Base-by-base conservation (phyloP, 2,888 invertebrate genomes). In the Sialis fuliginosa region DNA sequence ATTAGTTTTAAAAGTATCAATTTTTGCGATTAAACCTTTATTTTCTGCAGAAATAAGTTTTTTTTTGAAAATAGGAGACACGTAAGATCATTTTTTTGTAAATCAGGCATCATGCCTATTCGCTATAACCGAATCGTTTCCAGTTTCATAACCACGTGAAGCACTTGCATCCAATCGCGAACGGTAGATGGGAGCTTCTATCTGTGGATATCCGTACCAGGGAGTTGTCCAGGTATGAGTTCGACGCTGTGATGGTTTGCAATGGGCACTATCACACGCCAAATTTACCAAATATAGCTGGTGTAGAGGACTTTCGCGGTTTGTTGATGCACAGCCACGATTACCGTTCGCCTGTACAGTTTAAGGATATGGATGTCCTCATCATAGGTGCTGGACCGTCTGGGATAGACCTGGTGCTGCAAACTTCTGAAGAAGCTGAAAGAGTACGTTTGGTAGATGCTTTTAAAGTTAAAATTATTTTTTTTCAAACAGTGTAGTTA, bases 261-360 rank as follows among this genome's bases (percentile, higher is more conserved):
- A 66, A 65, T 48, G 66, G 67, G 2, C 75, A 74, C 57, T 75
- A 72, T 53, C 66, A 68, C 39, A 61, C 66, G 12, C 73, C 74
- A 0, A 56, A 60, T 35, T 46, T 63, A 6, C 74, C 75, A 1
- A 52, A 56, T 4, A 57, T 74, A 34, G 57, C 60, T 44, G 71
- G 72, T 5, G 53, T 61, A 32, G 61, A 66, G 0, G 46, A 53
- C 6, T 71, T 68, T 54, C 50, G 55, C 45, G 65, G 65, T 12
- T 49, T 53, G 32, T 60, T 61, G 50, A 49, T 63, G 12, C 65
- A 66, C 53, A 65, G 65, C 49, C 66, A 66, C 50, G 64, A 66
- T 55, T 66, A 66, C 48, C 57, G 65, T 12, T 51, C 56, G 6
- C 61, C 66, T 0, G 58, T 62, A 3, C 40, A 52, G 3, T 66